Evolutionary conservation across 2,797 vertebrate species (phyloP), one percentile per base, ranked within the genome.

Genomic region (Siniperca scherzeri): DNA sequence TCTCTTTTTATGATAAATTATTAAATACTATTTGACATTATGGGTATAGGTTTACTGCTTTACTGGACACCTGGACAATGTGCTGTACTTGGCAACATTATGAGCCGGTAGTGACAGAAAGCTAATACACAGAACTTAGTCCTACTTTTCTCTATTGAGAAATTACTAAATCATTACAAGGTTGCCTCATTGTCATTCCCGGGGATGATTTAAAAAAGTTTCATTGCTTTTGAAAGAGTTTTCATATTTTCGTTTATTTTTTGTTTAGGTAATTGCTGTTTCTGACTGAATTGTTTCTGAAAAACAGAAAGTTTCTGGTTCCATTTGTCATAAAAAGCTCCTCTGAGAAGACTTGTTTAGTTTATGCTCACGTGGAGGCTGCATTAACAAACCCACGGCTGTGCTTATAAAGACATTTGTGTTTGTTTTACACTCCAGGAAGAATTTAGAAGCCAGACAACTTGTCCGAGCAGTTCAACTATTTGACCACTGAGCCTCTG

Each of bases 391-490:
- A 68, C 33, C 33, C 42, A 4, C 25, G 11, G 7, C 21, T 60
- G 67, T 73, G 65, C 68, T 60, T 36, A 19, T 60, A 27, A 59
- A 57, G 53, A 64, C 7, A 1, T 7, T 13, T 65, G 1, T 38
- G 13, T 53, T 50, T 50, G 6, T 66, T 46, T 76, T 5, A 46
- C 61, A 16, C 30, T 64, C 7, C 8, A 25, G 40, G n/a, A 14
- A 42, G 50, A 40, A 64, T 17, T 64, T 27, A 16, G 0, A 30
- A 52, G 27, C 22, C 27, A 55, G 52, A 16, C 62, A 36, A 70
- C 59, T 53, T 74, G 77, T 77, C 19, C 0, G 13, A 70, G 65
- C 73, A 77, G 74, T 67, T 74, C 21, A 77, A 21, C 16, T 74
- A 76, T 36, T 59, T 3, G 1, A 62, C 62, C 19, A 1, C 17